These are phyloP conservation scores for Eilema griseolum DNA, from an alignment of 2,888 invertebrate species.

Conservation along the genomic window DNA sequence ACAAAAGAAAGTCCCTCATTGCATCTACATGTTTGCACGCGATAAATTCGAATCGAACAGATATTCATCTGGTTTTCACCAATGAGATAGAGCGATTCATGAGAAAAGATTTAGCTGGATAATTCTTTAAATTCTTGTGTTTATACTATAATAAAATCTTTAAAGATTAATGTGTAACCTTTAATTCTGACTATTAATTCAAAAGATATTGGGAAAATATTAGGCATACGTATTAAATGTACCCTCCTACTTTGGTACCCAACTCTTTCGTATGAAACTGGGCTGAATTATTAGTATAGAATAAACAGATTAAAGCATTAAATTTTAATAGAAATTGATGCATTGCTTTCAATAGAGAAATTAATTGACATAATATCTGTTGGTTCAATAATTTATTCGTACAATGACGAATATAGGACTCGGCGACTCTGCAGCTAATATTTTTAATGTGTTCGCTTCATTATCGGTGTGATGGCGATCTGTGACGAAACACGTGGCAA, in stretches of 20 bases:
- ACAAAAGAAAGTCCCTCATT: not conserved
- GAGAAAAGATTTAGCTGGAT: no score
- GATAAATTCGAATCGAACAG: not conserved
- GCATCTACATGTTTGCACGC: not conserved
- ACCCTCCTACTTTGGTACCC: no score
- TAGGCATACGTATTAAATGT: no score
- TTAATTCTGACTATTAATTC: no score
- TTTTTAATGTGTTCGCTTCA: slow-evolving; percentile 72
- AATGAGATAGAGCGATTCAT: no score
- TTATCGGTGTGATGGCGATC: slow-evolving; percentile 75
- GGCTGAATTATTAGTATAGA: not conserved
- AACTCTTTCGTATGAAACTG: not conserved
- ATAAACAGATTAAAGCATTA: slow-evolving; percentile 14
- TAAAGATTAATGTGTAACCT: no score
- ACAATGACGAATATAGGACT: slow-evolving; percentile 48
- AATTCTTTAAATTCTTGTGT: no score
- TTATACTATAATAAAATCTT: no score
- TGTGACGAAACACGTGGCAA: slow-evolving; percentile 81
- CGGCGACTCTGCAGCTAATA: slow-evolving; percentile 60
- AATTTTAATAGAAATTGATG: slow-evolving; percentile 44
- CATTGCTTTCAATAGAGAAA: slow-evolving; percentile 43
- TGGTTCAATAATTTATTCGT: slow-evolving; percentile 44
- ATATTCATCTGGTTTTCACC: not conserved
- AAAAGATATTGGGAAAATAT: no score
- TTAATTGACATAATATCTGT: slow-evolving; percentile 45